Evolutionary conservation across 2,888 invertebrate genomes (phyloP).

Genomic region (Magallana nippona): DNA sequence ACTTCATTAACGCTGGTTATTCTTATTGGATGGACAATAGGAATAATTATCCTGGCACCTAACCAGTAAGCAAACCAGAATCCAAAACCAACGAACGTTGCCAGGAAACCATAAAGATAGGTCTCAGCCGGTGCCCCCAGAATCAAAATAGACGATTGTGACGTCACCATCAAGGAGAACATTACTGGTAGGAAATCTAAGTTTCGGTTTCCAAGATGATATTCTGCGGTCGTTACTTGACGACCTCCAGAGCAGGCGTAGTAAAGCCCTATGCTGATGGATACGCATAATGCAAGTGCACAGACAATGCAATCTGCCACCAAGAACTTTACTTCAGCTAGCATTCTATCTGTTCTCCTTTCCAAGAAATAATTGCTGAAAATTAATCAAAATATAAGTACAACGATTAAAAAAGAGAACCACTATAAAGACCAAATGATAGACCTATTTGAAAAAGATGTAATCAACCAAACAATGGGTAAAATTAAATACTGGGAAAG

Average conservation of each 20-base stretch:
- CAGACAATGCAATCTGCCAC: slow-evolving; percentile 42
- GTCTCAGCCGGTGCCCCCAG: slow-evolving; percentile 45
- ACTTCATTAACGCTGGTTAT: slow-evolving; percentile 45
- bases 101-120: slow-evolving; percentile 40
- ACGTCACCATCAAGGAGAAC: slow-evolving; percentile 44
- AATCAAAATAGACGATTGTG: slow-evolving; percentile 44
- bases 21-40: slow-evolving; percentile 38
- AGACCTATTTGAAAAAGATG: too few relatives aligned
- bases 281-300: slow-evolving; percentile 33
- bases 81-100: slow-evolving; percentile 31
- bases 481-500: too few relatives aligned
- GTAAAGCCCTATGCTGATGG: slow-evolving; percentile 41
- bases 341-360: background rate
- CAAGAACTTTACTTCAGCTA: slow-evolving; percentile 22
- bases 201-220: slow-evolving; percentile 45
- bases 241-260: slow-evolving; percentile 40
- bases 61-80: slow-evolving; percentile 39
- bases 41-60: slow-evolving; percentile 38
- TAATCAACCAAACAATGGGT: too few relatives aligned
- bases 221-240: slow-evolving; percentile 41
- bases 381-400: background rate
- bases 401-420: background rate
- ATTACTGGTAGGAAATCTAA: slow-evolving; percentile 41
- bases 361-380: background rate
- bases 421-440: background rate